These are phyloP conservation scores for Laterallus jamaicensis DNA, from an alignment of 2,113 vertebrate genomes.

Conservation along the genomic window DNA sequence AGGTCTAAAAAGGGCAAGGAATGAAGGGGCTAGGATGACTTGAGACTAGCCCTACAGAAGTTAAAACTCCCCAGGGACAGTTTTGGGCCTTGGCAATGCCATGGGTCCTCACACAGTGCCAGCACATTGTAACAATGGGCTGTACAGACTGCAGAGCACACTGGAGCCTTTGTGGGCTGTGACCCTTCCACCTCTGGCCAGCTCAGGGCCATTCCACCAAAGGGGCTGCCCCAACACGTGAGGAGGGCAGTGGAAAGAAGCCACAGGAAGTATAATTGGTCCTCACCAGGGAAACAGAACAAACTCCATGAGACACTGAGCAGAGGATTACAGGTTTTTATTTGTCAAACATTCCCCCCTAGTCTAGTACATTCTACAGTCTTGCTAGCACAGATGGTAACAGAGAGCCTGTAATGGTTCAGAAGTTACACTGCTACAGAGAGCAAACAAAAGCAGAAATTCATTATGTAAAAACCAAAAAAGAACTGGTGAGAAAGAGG, in stretches of 20 bases:
- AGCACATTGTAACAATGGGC: background rate
- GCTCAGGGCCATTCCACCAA: background rate
- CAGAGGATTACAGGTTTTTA: conserved; percentile 70
- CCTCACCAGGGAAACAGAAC: background rate
- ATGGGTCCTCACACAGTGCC: rapidly evolving
- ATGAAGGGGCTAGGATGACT: background rate
- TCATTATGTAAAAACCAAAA: background rate
- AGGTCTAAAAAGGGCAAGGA: background rate
- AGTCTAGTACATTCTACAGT: conserved; percentile 68
- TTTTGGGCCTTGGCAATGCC: background rate
- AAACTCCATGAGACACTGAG: conserved; percentile 37
- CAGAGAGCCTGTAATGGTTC: conserved; percentile 47
- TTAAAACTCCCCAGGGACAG: background rate
- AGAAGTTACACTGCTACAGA: conserved; percentile 50
- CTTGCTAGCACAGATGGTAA: conserved; percentile 62
- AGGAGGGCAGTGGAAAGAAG: background rate
- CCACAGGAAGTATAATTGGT: background rate
- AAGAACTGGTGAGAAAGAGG: background rate
- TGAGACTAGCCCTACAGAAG: background rate
- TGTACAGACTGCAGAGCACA: background rate
- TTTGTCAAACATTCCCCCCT: conserved; percentile 68
- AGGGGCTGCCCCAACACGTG: background rate
- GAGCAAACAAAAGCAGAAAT: conserved; percentile 56
- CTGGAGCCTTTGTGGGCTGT: background rate
- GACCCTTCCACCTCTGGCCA: background rate